Evolutionary conservation across 2,113 vertebrate genomes (phyloP), one percentile per base, ranked within the genome.

Genomic region (Muscicapa adusta): DNA sequence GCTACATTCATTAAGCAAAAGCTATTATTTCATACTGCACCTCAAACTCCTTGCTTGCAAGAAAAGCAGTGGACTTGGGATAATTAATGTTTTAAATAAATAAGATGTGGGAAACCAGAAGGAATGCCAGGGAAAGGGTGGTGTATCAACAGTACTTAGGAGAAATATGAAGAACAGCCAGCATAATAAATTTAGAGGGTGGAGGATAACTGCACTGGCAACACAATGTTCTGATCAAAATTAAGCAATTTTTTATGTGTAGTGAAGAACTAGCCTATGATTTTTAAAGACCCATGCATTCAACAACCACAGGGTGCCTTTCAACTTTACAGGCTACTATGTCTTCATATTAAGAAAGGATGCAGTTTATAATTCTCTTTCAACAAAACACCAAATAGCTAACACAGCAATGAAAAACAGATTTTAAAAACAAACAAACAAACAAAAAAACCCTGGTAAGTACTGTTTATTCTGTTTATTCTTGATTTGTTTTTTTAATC

Each of bases 211-310:
- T 92, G 84, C 22, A 70, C 91, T 92, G 66, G 84, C 56, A 97
- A 96, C 81, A 77, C 91, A 91, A 79, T 93, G 87, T 96, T 97
- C 95, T 95, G 70, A 85, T 82, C 54, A 96, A 85, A 96, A 94
- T 88, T 76, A 82, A 87, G 50, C 29, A 51, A 23, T 51, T 96
- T 93, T 93, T 86, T 80, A 50, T 28, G n/a, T 42, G 60, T 31
- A 63, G 54, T 73, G 88, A 92, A 93, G 70, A 22, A 29, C 24
- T 31, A 74, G 74, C 22, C 54, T 34, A 11, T 57, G n/a, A 40
- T 86, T 89, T 92, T 92, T 84, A 47, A 88, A 81, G 65, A 77
- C 12, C 4, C 16, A 19, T 68, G 3, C 23, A 67, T 62, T 86
- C 43, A 82, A 60, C 40, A 84, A 42, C 18, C 12, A 63, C 58